A percentile compares a stretch with the other conserved stretches of the same genome.
Evolutionary conservation across 2,113 vertebrate species (phyloP).

Genomic region (Actenoides hombroni): DNA sequence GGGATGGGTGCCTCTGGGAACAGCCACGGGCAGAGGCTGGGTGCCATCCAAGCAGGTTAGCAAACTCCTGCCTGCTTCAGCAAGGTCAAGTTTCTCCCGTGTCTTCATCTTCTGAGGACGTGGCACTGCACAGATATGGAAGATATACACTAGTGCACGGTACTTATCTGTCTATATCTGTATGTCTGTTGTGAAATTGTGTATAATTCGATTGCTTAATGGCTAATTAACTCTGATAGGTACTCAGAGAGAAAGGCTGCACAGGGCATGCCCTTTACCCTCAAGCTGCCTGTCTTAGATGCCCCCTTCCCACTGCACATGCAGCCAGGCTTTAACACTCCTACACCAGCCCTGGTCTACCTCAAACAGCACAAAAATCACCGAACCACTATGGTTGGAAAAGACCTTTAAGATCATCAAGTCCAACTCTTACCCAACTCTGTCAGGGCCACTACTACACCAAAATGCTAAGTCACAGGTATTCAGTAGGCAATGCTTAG

Average conservation of each 20-base stretch:
- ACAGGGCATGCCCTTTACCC: neutral
- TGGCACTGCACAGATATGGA: neutral
- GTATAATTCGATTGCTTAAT: constrained; percentile 4
- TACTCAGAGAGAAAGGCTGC: neutral
- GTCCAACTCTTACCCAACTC: too few relatives aligned
- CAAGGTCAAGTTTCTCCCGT: neutral
- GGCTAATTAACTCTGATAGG: constrained; percentile 8
- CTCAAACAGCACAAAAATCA: neutral
- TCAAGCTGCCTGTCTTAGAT: neutral
- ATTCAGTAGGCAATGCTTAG: too few relatives aligned
- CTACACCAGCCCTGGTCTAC: rapidly evolving
- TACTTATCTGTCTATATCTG: neutral
- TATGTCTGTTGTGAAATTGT: neutral
- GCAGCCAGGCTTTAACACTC: neutral
- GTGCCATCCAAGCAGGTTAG: neutral
- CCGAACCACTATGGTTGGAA: too few relatives aligned
- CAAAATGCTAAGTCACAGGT: too few relatives aligned
- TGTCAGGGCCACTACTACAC: too few relatives aligned
- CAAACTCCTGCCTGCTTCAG: neutral
- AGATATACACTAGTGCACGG: neutral
- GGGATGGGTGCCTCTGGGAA: neutral
- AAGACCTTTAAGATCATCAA: too few relatives aligned
- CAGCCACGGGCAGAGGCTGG: neutral
- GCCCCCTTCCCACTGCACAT: neutral
- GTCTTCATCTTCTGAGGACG: neutral